These are phyloP conservation scores for Tipula unca DNA, from an alignment of 2,888 invertebrate genomes.

Conservation along the genomic window DNA sequence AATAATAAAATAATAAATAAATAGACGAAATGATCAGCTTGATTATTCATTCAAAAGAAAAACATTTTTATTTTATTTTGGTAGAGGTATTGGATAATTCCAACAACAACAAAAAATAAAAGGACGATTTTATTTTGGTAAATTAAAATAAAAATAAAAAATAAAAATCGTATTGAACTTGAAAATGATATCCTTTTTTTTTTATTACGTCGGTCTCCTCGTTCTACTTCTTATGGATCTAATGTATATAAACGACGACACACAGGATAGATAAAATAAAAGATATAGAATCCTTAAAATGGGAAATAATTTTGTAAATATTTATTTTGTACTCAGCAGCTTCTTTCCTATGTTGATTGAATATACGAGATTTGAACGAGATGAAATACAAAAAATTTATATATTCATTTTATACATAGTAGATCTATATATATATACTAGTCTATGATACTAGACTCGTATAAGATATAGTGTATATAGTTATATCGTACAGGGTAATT, in stretches of 20 bases:
- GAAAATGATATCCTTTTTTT: background rate
- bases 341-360: background rate
- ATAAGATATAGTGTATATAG: background rate
- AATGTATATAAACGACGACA: background rate
- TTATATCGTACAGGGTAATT: background rate
- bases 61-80: background rate
- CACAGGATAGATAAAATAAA: background rate
- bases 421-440: background rate
- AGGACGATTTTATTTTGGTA: background rate
- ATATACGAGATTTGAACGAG: background rate
- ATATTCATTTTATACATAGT: background rate
- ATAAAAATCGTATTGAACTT: background rate
- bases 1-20: background rate
- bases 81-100: background rate
- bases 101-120: too few relatives aligned
- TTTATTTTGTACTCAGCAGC: background rate
- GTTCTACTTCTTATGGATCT: background rate
- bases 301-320: slow-evolving; percentile 8
- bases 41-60: background rate
- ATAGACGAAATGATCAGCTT: background rate
- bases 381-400: background rate
- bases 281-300: background rate
- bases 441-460: background rate
- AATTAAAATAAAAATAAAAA: background rate
- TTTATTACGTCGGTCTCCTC: background rate